These are phyloP conservation scores for Perdita meconis DNA, from an alignment of 2,888 invertebrate genomes.

Conservation along the genomic window DNA sequence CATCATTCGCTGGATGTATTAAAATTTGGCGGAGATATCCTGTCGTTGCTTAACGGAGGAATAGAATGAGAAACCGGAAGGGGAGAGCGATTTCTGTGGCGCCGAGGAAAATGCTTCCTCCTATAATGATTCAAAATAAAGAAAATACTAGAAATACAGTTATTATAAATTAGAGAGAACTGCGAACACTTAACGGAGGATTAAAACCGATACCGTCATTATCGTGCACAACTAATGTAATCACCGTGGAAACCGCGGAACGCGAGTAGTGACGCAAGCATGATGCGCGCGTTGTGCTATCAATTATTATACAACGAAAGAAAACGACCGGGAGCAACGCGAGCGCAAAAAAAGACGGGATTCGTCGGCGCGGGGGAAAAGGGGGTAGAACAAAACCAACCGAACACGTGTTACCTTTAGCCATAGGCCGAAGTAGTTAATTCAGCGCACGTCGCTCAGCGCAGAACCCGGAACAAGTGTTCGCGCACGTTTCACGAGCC, in stretches of 20 bases:
- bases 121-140: no score
- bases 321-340: background rate
- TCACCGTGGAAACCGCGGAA: no score
- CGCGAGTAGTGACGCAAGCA: no score
- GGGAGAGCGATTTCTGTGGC: background rate
- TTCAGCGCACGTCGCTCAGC: constrained; percentile 42
- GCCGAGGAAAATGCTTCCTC: background rate
- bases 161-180: background rate
- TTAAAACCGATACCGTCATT: no score
- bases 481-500: constrained; percentile 45
- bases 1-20: constrained; percentile 55
- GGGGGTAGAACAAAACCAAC: constrained; percentile 24
- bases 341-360: background rate
- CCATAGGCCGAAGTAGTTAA: constrained; percentile 48
- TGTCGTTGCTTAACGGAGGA: background rate
- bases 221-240: no score
- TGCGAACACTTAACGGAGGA: no score
- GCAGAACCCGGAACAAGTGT: constrained; percentile 64
- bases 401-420: constrained; percentile 59
- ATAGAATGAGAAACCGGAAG: background rate
- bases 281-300: no score
- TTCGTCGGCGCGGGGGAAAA: background rate
- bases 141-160: no score
- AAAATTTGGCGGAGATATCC: constrained; percentile 49
- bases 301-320: background rate